These are phyloP conservation scores for Strigamia transsilvanica DNA, from an alignment of 2,888 invertebrate genomes.

Conservation along the genomic window DNA sequence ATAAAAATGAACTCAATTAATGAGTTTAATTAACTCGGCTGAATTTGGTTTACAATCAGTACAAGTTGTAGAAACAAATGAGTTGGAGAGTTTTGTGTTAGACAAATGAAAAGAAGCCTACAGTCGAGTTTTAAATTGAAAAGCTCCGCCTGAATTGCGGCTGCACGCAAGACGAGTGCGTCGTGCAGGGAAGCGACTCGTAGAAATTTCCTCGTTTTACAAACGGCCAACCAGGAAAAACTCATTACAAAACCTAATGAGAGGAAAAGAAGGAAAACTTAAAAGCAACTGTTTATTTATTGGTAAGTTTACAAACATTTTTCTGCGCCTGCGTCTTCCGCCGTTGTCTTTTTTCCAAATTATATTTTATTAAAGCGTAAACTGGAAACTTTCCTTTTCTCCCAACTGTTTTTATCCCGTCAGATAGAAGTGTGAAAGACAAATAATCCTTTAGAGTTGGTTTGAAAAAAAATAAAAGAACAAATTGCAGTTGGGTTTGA, in stretches of 20 bases:
- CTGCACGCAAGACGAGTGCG: slow-evolving; percentile 43
- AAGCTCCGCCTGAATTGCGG: slow-evolving; percentile 48
- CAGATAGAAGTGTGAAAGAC: slow-evolving; percentile 33
- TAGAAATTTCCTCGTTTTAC: background rate
- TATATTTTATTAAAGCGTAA: background rate
- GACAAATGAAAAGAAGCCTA: slow-evolving; percentile 27
- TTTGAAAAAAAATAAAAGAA: slow-evolving; percentile 21
- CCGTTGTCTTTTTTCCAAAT: background rate
- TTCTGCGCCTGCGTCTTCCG: background rate
- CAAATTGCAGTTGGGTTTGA: slow-evolving; percentile 47
- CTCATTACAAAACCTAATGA: slow-evolving; percentile 16
- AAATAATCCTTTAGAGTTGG: slow-evolving; percentile 34
- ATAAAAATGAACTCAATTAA: slow-evolving; percentile 36
- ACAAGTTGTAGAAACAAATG: slow-evolving; percentile 49
- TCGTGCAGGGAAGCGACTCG: slow-evolving; percentile 42
- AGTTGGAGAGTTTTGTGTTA: slow-evolving; percentile 29
- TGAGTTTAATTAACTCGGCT: slow-evolving; percentile 41
- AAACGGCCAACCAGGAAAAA: background rate
- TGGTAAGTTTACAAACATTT: background rate
- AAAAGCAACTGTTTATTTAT: slow-evolving; percentile 12
- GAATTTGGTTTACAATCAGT: slow-evolving; percentile 45
- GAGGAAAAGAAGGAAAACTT: background rate
- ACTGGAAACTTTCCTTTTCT: slow-evolving; percentile 1
- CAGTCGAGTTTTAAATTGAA: slow-evolving; percentile 44
- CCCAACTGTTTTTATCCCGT: slow-evolving; percentile 29